These are phyloP conservation scores for Thamnophis elegans DNA, from an alignment of 2,797 vertebrate genomes.

Conservation along the genomic window DNA sequence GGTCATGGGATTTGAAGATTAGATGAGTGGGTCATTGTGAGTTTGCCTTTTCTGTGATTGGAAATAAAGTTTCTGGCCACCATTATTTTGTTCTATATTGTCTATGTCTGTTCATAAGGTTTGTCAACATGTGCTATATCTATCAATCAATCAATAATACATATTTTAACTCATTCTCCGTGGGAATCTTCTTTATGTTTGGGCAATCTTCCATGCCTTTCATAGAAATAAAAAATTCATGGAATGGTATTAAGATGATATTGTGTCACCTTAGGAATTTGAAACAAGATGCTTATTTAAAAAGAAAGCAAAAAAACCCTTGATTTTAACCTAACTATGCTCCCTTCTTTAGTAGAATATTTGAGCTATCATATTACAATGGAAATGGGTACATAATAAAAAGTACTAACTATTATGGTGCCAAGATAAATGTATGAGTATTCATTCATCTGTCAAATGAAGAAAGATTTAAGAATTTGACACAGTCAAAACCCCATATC, in stretches of 20 bases:
- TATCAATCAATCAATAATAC: not conserved
- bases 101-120: not conserved
- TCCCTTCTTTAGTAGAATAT: not conserved
- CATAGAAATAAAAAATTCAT: not conserved
- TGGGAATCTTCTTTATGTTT: not conserved
- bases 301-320: not conserved
- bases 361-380: not conserved
- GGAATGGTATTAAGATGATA: not conserved
- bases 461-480: not conserved
- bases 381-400: not conserved
- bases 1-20: not conserved
- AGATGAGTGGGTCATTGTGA: not conserved
- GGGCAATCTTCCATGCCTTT: not conserved
- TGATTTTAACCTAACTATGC: not conserved
- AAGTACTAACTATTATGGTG: not conserved
- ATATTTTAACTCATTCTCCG: not conserved
- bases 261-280: not conserved
- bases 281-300: not conserved
- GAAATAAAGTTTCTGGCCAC: not conserved
- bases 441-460: not conserved
- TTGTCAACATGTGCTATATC: not conserved
- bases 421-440: not conserved
- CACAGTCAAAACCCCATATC: not conserved
- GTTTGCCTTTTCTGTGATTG: not conserved
- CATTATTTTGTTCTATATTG: not conserved